These are phyloP conservation scores for Silurus aristotelis DNA, from an alignment of 2,797 vertebrate genomes.

Conservation along the genomic window DNA sequence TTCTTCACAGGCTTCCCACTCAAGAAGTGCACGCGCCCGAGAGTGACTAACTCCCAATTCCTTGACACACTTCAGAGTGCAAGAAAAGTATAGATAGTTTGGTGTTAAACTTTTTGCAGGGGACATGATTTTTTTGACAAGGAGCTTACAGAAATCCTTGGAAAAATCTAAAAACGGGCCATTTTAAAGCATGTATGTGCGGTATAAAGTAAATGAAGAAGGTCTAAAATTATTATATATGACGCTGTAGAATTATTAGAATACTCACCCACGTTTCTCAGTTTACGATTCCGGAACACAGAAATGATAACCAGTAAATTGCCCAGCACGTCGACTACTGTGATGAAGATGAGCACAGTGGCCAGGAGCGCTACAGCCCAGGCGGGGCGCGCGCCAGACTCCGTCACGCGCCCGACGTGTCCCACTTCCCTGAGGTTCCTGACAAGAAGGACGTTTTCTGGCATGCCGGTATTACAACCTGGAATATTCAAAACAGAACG, in stretches of 20 bases:
- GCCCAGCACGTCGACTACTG: constrained; percentile 75
- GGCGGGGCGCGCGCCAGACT: constrained; percentile 57
- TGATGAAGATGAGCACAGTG: constrained; percentile 75
- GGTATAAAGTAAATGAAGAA: not conserved
- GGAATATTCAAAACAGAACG: not conserved
- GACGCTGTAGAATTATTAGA: not conserved
- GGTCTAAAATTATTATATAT: not conserved
- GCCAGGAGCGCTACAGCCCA: constrained; percentile 73
- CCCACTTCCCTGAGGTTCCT: constrained; percentile 61
- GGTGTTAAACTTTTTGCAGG: not conserved
- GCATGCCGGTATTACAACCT: constrained; percentile 59
- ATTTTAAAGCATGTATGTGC: not conserved
- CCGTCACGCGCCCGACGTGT: constrained; percentile 62
- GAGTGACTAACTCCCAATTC: not conserved
- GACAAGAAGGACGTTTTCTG: constrained; percentile 65
- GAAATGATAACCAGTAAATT: constrained; percentile 76
- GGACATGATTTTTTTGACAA: not conserved
- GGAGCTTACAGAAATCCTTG: not conserved
- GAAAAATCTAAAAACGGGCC: not conserved
- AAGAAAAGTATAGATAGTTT: not conserved
- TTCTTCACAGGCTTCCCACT: not conserved
- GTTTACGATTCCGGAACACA: constrained; percentile 76
- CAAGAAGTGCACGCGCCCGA: not conserved
- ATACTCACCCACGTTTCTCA: constrained; percentile 75
- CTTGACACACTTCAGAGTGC: not conserved